Base-by-base conservation (phyloP, 2,113 vertebrate species). In the Strix aluco region DNA sequence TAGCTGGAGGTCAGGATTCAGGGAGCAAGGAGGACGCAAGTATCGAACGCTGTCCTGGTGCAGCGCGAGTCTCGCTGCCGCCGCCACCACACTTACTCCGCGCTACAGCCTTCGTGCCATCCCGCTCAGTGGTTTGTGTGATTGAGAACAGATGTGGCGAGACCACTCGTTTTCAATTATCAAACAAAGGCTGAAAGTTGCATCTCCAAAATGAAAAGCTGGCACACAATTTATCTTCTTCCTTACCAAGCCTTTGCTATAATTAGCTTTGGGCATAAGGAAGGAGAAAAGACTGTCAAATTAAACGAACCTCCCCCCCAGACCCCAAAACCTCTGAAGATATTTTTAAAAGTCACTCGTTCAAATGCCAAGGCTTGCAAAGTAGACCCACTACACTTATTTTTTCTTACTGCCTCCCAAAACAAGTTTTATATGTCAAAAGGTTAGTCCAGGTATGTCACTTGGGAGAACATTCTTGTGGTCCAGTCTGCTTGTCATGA, bases 161-260 rank as follows among this genome's bases (percentile, higher is more conserved):
- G 85, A 82, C 79, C 74, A 47, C 95, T 96, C 55, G 13, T 88
- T 97, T 96, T n/a, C 97, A 94, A 96, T 92, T 92, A 95, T 81
- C 81, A 78, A 96, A 95, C 92, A 95, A 97, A 96, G 79, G 93
- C 79, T 90, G 94, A 80, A 86, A 96, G 87, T 58, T 91, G 88
- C 86, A 59, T 92, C 93, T 82, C 74, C 74, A 80, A 85, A 89
- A 87, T 23, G 42, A 96, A 92, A 83, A 92, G 91, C 78, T 92
- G 93, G 94, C 92, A 95, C 23, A 66, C 10, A 0, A n/a, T 90
- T 93, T 58, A 83, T 91, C 94, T 93, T 42, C 86, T 69, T 90
- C 84, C 67, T 93, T 55, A 97, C 81, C 89, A 67, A 94, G 71
- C 38, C n/a, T 88, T 61, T 46, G 78, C 92, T 92, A 90, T 91